Evolutionary conservation across 2,888 invertebrate species (phyloP).

Genomic region (Omphaloscelis lunosa): DNA sequence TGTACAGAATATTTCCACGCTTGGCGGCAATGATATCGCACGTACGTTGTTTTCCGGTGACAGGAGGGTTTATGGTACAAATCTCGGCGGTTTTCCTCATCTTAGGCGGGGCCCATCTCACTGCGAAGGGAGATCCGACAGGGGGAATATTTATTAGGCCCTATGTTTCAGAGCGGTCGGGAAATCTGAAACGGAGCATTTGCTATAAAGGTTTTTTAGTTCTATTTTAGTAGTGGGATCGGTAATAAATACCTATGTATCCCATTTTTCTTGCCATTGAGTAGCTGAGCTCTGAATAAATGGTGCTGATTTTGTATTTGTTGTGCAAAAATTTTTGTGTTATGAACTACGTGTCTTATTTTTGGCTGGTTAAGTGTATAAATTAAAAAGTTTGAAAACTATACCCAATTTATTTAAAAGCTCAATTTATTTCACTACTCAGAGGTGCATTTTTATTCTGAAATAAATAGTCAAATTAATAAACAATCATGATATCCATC

Average conservation of each 20-base stretch:
- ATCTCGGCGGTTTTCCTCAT: constrained; percentile 80
- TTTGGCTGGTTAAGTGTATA: background rate
- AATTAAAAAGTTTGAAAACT: background rate
- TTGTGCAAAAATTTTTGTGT: constrained; percentile 36
- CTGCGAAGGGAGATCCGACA: constrained; percentile 75
- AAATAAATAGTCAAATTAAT: constrained; percentile 28
- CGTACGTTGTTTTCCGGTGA: constrained; percentile 75
- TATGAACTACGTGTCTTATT: background rate
- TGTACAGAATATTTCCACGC: constrained; percentile 63
- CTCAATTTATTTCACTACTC: background rate
- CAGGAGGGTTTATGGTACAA: constrained; percentile 81
- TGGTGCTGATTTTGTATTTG: constrained; percentile 49
- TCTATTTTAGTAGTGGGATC: constrained; percentile 62
- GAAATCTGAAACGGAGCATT: constrained; percentile 68
- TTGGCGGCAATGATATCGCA: constrained; percentile 69
- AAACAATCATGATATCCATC: constrained; percentile 23
- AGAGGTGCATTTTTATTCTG: background rate
- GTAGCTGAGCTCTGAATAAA: constrained; percentile 58
- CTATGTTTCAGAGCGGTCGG: constrained; percentile 73
- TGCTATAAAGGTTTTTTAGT: constrained; percentile 65
- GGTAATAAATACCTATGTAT: constrained; percentile 62
- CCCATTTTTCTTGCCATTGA: constrained; percentile 59
- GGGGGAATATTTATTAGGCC: constrained; percentile 79
- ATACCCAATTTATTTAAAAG: background rate
- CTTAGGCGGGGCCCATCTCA: constrained; percentile 71